Evolutionary conservation across 2,888 invertebrate genomes (phyloP).

Genomic region (Campoletis raptor): DNA sequence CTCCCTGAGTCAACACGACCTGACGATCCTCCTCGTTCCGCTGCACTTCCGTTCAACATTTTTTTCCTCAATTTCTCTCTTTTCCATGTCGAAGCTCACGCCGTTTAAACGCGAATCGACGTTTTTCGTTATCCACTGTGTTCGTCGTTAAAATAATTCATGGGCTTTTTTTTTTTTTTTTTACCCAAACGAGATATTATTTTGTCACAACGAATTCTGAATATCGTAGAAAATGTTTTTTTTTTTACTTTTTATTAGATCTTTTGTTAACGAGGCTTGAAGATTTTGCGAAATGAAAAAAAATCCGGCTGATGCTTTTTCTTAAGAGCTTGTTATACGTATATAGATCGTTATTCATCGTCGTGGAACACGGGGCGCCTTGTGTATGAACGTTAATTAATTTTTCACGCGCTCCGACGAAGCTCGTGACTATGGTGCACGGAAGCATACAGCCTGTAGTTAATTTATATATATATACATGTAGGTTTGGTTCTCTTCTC

Average conservation of each 20-base stretch:
- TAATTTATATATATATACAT: not conserved
- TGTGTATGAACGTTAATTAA: constrained; percentile 74
- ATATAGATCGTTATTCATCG: constrained; percentile 44
- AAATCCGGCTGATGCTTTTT: constrained; percentile 4
- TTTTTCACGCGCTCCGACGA: constrained; percentile 80
- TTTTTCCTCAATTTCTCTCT: not conserved
- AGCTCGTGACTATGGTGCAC: constrained; percentile 74
- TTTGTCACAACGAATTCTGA: not conserved
- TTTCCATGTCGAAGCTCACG: not conserved
- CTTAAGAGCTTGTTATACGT: constrained; percentile 1
- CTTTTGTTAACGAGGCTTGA: not conserved
- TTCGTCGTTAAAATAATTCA: not conserved
- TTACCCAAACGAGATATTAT: not conserved
- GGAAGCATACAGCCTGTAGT: constrained; percentile 55
- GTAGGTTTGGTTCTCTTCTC: constrained; percentile 64
- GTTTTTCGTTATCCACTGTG: not conserved
- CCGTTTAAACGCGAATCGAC: not conserved
- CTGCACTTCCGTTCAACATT: constrained; percentile 15
- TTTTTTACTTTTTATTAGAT: not conserved
- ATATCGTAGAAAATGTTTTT: not conserved
- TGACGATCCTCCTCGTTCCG: constrained; percentile 23
- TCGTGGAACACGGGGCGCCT: constrained; percentile 71
- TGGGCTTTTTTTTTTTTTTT: not conserved
- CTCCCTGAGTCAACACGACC: not conserved
- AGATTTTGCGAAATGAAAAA: not conserved